Conservation (phyloP, 1,140 invertebrate species). For the Pemphigus obesinymphae region DNA sequence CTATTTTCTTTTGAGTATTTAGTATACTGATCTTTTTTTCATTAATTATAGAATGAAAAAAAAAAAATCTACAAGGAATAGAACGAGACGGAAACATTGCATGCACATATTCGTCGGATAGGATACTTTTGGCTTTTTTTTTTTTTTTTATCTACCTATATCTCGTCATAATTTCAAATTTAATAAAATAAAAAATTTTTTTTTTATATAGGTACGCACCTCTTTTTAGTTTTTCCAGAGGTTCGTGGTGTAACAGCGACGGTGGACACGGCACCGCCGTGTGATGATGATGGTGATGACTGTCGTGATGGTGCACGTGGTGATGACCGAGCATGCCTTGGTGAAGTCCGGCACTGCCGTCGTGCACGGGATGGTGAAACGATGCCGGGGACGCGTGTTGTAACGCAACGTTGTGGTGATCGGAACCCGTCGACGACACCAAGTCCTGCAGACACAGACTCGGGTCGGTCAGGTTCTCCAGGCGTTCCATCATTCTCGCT, state of each 20-base stretch:
- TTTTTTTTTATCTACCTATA: too few species aligned
- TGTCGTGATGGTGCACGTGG: slow-evolving; percentile 54
- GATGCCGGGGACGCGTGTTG: slow-evolving; percentile 50
- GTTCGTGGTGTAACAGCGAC: slow-evolving; percentile 62
- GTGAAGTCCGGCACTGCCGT: slow-evolving; percentile 45
- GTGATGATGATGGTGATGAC: slow-evolving; percentile 54
- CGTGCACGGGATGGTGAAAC: slow-evolving; percentile 59
- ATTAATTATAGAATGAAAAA: too few species aligned
- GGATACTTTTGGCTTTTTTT: too few species aligned
- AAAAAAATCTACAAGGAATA: too few species aligned
- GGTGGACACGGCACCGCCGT: slow-evolving; percentile 48
- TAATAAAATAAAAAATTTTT: too few species aligned
- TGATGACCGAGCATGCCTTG: slow-evolving; percentile 63
- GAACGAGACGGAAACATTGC: too few species aligned
- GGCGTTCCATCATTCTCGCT: slow-evolving; percentile 52
- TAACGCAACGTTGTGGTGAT: slow-evolving; percentile 49
- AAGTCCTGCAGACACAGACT: slow-evolving; percentile 71
- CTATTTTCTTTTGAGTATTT: too few species aligned
- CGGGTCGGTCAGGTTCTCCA: slow-evolving; percentile 60
- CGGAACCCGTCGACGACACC: slow-evolving; percentile 54
- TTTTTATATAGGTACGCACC: too few species aligned
- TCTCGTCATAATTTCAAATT: too few species aligned
- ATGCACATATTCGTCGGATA: too few species aligned
- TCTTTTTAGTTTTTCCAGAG: slow-evolving; percentile 76
- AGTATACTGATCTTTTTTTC: too few species aligned